phyloP scores from a whole-genome alignment of 2,113 vertebrate species.

The Pholis gunnellus region DNA sequence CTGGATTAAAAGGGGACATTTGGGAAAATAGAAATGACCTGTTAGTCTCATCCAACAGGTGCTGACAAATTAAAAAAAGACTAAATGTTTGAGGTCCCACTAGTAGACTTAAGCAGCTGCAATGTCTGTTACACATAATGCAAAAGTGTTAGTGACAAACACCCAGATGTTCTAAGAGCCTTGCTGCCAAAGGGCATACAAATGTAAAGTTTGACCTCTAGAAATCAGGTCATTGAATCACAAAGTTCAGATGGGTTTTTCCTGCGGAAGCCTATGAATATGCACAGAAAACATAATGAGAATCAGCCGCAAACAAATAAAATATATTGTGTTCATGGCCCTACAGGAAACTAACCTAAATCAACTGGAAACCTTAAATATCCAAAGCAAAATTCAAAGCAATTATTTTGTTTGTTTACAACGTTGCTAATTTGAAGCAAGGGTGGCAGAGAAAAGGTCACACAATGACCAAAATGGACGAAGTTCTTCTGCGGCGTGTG shows the following conservation, averaged over 20 bases:
- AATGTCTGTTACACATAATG: neutral
- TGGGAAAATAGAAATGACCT: slow-evolving; percentile 12
- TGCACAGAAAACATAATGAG: slow-evolving; percentile 2
- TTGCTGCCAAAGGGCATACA: slow-evolving; percentile 7
- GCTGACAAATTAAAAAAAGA: slow-evolving; percentile 20
- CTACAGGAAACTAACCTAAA: neutral
- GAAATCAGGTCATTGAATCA: slow-evolving; percentile 42
- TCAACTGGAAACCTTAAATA: neutral
- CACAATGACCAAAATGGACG: slow-evolving; percentile 23
- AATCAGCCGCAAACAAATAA: neutral
- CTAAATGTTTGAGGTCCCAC: neutral
- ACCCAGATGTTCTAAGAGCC: neutral
- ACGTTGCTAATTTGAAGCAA: neutral
- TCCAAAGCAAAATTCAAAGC: neutral
- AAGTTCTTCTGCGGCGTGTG: slow-evolving; percentile 31
- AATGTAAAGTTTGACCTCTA: slow-evolving; percentile 48
- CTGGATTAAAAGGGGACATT: slow-evolving; percentile 29
- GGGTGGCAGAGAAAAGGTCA: slow-evolving; percentile 42
- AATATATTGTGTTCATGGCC: neutral
- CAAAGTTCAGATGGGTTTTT: slow-evolving; percentile 23
- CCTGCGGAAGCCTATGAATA: slow-evolving; percentile 32
- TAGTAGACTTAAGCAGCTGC: neutral
- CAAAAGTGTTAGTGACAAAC: slow-evolving; percentile 13
- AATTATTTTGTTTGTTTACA: neutral
- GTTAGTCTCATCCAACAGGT: slow-evolving; percentile 18